Percentiles rank a stretch among this genome's conserved stretches.
These are phyloP conservation scores for Tribolium madens DNA, from an alignment of 1,140 invertebrate genomes.

Conservation along the genomic window DNA sequence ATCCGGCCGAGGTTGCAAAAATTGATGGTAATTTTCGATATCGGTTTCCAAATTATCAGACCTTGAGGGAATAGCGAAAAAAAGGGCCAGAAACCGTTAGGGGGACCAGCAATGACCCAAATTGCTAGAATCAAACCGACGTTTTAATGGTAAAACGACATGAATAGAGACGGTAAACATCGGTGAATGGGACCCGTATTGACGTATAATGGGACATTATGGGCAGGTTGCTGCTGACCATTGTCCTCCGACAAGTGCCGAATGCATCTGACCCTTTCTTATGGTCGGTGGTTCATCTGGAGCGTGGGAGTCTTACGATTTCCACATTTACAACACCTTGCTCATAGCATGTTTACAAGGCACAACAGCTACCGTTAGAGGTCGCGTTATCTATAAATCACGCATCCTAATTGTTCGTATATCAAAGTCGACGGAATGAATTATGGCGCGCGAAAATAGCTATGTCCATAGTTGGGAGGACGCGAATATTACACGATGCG, in stretches of 20 bases:
- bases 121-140: slow-evolving; percentile 11
- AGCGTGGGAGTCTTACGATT: slow-evolving; percentile 49
- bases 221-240: slow-evolving; percentile 50
- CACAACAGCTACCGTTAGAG: slow-evolving; percentile 47
- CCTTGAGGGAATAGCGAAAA: not conserved
- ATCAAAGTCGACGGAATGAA: slow-evolving; percentile 34
- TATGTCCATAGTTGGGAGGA: slow-evolving; percentile 3
- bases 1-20: slow-evolving; percentile 38
- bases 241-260: slow-evolving; percentile 51
- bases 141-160: not conserved
- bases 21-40: slow-evolving; percentile 52
- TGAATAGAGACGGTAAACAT: slow-evolving; percentile 2
- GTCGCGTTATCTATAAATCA: slow-evolving; percentile 48
- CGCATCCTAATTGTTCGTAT: slow-evolving; percentile 43
- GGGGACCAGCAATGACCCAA: not conserved
- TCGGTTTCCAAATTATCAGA: slow-evolving; percentile 22
- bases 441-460: slow-evolving; percentile 31
- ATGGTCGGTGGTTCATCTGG: slow-evolving; percentile 24
- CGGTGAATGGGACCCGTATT: not conserved
- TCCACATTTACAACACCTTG: slow-evolving; percentile 41
- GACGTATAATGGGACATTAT: not conserved
- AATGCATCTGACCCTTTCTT: slow-evolving; percentile 47
- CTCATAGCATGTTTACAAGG: slow-evolving; percentile 41
- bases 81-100: slow-evolving; percentile 4
- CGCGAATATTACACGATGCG: not conserved